A percentile compares a stretch with the other conserved stretches of the same genome.
phyloP scores from a whole-genome alignment of 2,113 vertebrate genomes.

The Lampris megalopsis region DNA sequence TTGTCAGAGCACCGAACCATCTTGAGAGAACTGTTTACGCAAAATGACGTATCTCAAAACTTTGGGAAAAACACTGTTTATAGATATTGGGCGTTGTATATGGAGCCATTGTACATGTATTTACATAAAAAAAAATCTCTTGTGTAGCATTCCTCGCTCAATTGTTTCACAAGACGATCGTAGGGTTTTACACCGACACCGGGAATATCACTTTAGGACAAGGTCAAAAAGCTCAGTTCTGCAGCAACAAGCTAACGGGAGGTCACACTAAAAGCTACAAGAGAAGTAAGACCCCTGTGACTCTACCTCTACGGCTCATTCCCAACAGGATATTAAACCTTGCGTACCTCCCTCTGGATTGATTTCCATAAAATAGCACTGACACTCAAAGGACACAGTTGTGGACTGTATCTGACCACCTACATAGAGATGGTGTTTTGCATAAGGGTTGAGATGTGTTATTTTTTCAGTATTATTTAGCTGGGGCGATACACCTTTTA shows the following conservation, averaged over 20 bases:
- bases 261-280: conserved; percentile 25
- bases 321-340: conserved; percentile 64
- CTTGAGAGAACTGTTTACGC: conserved; percentile 34
- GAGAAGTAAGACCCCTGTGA: conserved; percentile 30
- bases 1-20: conserved; percentile 23
- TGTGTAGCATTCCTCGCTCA: conserved; percentile 33
- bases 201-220: background rate
- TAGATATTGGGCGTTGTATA: conserved; percentile 32
- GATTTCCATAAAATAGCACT: conserved; percentile 61
- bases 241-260: conserved; percentile 18
- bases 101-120: conserved; percentile 30
- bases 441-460: conserved; percentile 29
- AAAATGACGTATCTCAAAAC: conserved; percentile 35
- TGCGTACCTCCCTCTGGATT: conserved; percentile 41
- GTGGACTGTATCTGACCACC: conserved; percentile 42
- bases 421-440: conserved; percentile 38
- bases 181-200: conserved; percentile 3
- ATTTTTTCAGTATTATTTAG: conserved; percentile 56
- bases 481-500: conserved; percentile 29
- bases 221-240: conserved; percentile 3
- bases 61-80: conserved; percentile 33
- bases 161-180: conserved; percentile 8
- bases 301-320: conserved; percentile 29
- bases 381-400: conserved; percentile 33
- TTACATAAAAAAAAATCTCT: conserved; percentile 15